These are phyloP conservation scores for Boloria selene DNA, from an alignment of 2,888 invertebrate species.

Conservation along the genomic window DNA sequence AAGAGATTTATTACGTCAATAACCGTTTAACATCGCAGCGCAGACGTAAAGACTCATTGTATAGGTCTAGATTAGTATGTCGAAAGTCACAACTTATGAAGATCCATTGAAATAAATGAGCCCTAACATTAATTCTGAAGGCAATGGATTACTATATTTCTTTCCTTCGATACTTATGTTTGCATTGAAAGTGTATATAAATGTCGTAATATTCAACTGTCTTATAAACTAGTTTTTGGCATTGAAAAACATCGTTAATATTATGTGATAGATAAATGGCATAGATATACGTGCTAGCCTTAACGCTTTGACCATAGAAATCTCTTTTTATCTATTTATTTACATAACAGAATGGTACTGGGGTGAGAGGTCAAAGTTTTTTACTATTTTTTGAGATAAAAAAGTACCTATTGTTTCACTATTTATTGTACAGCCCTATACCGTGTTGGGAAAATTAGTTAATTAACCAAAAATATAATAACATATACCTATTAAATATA, in stretches of 20 bases:
- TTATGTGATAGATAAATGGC: not conserved
- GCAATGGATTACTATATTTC: slow-evolving; percentile 39
- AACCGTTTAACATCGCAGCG: slow-evolving; percentile 22
- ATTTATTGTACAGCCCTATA: too few relatives aligned
- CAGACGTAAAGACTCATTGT: slow-evolving; percentile 22
- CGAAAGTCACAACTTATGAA: slow-evolving; percentile 36
- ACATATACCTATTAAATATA: too few relatives aligned
- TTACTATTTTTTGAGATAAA: too few relatives aligned
- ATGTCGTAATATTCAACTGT: not conserved
- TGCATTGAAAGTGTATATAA: slow-evolving; percentile 32
- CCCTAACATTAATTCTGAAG: slow-evolving; percentile 37
- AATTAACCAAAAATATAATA: too few relatives aligned
- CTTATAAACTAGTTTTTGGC: not conserved
- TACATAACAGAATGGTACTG: too few relatives aligned
- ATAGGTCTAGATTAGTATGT: slow-evolving; percentile 38
- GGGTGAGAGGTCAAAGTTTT: too few relatives aligned
- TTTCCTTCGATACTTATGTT: slow-evolving; percentile 29
- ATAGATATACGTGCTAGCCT: too few relatives aligned
- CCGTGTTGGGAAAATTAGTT: too few relatives aligned
- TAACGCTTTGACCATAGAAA: too few relatives aligned
- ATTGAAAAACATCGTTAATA: not conserved
- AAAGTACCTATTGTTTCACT: too few relatives aligned
- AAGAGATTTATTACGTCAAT: slow-evolving; percentile 20
- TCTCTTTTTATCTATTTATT: too few relatives aligned
- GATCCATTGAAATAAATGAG: slow-evolving; percentile 38